A percentile compares a stretch with the other conserved stretches of the same genome.
Evolutionary conservation across 2,797 vertebrate species (phyloP).

Genomic region (Typhlichthys eigenmanni): DNA sequence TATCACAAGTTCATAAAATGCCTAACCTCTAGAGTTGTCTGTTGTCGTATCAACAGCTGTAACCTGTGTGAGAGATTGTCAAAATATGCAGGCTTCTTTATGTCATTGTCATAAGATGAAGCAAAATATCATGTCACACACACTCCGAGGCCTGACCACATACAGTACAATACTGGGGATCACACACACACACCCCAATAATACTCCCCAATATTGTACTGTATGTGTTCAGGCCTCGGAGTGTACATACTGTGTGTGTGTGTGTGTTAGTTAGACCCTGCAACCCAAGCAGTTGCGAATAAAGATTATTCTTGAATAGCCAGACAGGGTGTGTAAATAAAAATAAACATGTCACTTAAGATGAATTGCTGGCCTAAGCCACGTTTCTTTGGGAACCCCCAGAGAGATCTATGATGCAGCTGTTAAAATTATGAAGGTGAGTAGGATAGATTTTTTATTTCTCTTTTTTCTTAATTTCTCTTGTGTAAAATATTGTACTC

Average conservation of each 20-base stretch:
- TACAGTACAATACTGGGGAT: too few relatives aligned
- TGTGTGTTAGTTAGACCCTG: not conserved
- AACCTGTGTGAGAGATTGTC: not conserved
- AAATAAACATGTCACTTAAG: slow-evolving; percentile 73
- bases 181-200: not conserved
- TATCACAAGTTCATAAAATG: not conserved
- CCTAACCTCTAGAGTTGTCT: too few relatives aligned
- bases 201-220: too few relatives aligned
- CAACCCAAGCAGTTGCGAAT: slow-evolving; percentile 27
- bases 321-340: slow-evolving; percentile 66
- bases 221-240: too few relatives aligned
- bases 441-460: slow-evolving; percentile 42
- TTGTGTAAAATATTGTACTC: slow-evolving; percentile 55
- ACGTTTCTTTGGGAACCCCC: slow-evolving; percentile 54
- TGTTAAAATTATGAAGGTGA: slow-evolving; percentile 55
- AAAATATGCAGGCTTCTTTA: not conserved
- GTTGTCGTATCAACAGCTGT: not conserved
- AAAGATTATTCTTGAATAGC: slow-evolving; percentile 50
- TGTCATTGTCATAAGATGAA: slow-evolving; percentile 9
- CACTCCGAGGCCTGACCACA: not conserved
- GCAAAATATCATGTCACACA: slow-evolving; percentile 5
- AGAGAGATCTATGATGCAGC: slow-evolving; percentile 64
- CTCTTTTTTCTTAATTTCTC: slow-evolving; percentile 50
- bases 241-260: not conserved
- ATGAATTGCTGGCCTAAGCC: slow-evolving; percentile 63